A percentile compares a stretch with the other conserved stretches of the same genome.
These are phyloP conservation scores for Gallinago paraguaiae DNA, from an alignment of 2,113 vertebrate genomes.

Conservation along the genomic window DNA sequence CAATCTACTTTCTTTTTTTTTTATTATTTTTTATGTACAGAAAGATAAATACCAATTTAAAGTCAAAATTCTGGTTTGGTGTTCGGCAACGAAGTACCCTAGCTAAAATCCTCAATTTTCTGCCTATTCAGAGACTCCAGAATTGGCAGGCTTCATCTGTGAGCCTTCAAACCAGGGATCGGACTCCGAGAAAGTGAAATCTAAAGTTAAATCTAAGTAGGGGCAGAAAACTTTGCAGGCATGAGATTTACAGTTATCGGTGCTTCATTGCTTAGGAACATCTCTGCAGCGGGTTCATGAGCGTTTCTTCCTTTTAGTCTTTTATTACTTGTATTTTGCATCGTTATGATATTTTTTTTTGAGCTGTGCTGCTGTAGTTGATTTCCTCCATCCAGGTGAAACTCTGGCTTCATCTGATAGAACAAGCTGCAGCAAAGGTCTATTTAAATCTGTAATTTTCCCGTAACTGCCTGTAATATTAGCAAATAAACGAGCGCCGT, in stretches of 20 bases:
- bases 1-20: background rate
- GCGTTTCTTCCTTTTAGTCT: background rate
- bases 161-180: background rate
- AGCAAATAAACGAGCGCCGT: background rate
- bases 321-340: background rate
- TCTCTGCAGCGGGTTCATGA: background rate
- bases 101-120: slow-evolving; percentile 2
- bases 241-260: background rate
- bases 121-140: background rate
- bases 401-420: fast-evolving
- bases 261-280: background rate
- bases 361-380: background rate
- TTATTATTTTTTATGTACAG: background rate
- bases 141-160: background rate
- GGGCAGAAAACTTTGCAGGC: background rate
- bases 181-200: background rate
- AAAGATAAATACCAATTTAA: background rate
- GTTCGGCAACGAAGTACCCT: background rate
- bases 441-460: background rate
- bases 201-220: background rate
- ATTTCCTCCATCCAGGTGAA: background rate
- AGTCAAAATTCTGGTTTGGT: background rate
- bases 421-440: background rate
- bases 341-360: fast-evolving
- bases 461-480: background rate